Conservation (phyloP, 2,113 vertebrate genomes). For the Silurus meridionalis region DNA sequence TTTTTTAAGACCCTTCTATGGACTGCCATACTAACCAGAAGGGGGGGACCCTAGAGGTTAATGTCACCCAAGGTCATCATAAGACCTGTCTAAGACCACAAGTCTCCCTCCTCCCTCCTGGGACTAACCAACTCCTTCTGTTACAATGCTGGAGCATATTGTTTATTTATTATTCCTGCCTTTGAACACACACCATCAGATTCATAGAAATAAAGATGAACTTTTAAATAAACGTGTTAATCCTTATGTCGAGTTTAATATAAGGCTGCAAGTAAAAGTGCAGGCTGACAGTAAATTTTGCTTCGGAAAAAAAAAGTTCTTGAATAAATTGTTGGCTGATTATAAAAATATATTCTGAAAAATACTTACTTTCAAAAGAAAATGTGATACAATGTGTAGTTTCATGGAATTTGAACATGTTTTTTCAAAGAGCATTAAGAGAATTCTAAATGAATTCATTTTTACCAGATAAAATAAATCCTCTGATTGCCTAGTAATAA, state of each 20-base stretch:
- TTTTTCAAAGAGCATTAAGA: too few relatives aligned
- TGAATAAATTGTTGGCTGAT: neutral
- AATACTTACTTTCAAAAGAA: too few relatives aligned
- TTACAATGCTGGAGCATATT: slow-evolving; percentile 24
- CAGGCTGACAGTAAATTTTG: neutral
- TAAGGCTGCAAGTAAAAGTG: neutral
- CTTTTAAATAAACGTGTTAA: slow-evolving; percentile 39
- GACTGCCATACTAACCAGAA: slow-evolving; percentile 58
- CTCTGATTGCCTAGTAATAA: neutral
- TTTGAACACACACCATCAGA: slow-evolving; percentile 23
- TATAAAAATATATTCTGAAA: too few relatives aligned
- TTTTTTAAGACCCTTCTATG: slow-evolving; percentile 30
- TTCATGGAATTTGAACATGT: too few relatives aligned
- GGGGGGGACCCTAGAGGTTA: slow-evolving; percentile 52
- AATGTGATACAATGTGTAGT: too few relatives aligned
- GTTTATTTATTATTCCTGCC: slow-evolving; percentile 52
- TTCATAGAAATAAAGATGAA: slow-evolving; percentile 27
- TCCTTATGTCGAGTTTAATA: slow-evolving; percentile 21
- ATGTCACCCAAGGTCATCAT: slow-evolving; percentile 53
- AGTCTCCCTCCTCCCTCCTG: slow-evolving; percentile 34
- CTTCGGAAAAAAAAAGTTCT: neutral
- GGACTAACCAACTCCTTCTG: slow-evolving; percentile 50
- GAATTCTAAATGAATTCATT: too few relatives aligned
- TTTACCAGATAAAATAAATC: too few relatives aligned
- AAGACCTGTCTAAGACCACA: slow-evolving; percentile 33